phyloP scores from a whole-genome alignment of 2,888 invertebrate genomes.

The Metellina segmentata region DNA sequence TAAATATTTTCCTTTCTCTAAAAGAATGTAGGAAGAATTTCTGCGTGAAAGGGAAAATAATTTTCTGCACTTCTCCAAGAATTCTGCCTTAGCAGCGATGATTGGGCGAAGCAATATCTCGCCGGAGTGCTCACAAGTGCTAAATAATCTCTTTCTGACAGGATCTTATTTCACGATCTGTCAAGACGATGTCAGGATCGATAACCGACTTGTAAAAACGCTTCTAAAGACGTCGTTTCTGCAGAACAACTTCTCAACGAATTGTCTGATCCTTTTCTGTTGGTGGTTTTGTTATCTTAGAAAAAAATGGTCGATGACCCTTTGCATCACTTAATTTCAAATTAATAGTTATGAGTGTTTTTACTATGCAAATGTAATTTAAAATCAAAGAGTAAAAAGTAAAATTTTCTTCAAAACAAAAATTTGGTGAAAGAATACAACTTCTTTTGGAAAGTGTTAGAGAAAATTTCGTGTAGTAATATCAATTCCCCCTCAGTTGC shows the following conservation, averaged over 20 bases:
- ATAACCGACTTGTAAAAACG: not conserved
- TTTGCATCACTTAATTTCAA: too few species aligned
- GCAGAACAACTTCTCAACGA: not conserved
- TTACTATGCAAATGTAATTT: too few species aligned
- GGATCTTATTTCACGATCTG: not conserved
- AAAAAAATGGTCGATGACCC: too few species aligned
- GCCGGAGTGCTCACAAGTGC: not conserved
- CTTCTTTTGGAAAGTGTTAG: too few species aligned
- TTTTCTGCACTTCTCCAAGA: not conserved
- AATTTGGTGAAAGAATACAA: too few species aligned
- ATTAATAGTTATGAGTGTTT: too few species aligned
- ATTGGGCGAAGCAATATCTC: not conserved
- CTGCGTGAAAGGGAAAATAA: not conserved
- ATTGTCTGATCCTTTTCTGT: too few species aligned
- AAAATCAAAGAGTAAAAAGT: too few species aligned
- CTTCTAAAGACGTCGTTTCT: not conserved
- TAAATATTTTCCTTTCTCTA: not conserved
- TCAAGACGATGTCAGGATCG: not conserved
- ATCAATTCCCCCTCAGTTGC: too few species aligned
- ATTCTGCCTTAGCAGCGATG: not conserved
- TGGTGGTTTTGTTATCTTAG: too few species aligned
- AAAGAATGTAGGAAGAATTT: not conserved
- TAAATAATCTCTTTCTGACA: not conserved
- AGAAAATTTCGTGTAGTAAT: too few species aligned
- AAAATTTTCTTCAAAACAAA: too few species aligned